Conservation (phyloP, 2,113 vertebrate species). For the Bucco capensis region DNA sequence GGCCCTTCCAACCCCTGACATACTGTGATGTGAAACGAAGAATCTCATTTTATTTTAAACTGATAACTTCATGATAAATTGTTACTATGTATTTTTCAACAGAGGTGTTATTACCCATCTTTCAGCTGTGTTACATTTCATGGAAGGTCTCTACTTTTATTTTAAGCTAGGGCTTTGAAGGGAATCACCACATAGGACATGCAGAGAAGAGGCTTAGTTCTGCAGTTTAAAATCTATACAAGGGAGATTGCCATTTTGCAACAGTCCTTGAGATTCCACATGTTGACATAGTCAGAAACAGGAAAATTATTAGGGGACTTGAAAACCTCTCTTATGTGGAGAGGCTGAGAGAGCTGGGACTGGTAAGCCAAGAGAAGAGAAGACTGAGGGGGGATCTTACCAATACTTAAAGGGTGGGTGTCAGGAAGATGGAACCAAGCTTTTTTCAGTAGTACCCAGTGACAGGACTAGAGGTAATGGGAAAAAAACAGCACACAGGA, state of each 20-base stretch:
- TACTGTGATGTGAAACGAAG: not conserved
- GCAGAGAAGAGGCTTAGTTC: not conserved
- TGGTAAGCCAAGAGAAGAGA: too few relatives aligned
- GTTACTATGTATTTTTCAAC: not conserved
- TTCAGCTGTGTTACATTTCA: not conserved
- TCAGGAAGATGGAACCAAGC: too few relatives aligned
- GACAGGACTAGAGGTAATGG: too few relatives aligned
- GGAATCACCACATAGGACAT: accelerated
- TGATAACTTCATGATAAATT: not conserved
- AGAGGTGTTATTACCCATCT: too few relatives aligned
- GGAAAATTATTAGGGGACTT: too few relatives aligned
- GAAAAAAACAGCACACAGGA: too few relatives aligned
- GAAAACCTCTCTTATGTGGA: too few relatives aligned
- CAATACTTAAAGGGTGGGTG: too few relatives aligned
- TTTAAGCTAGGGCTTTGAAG: not conserved
- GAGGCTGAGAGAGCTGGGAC: too few relatives aligned
- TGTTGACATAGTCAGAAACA: not conserved
- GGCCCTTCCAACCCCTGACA: too few relatives aligned
- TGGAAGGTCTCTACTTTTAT: not conserved
- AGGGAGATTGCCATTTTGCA: not conserved
- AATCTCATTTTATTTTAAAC: not conserved
- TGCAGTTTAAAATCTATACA: not conserved
- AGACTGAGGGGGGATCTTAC: too few relatives aligned
- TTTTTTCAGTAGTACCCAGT: too few relatives aligned
- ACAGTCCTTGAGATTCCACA: not conserved